Conservation (phyloP, 1,140 invertebrate species). For the Vanessa tameamea region DNA sequence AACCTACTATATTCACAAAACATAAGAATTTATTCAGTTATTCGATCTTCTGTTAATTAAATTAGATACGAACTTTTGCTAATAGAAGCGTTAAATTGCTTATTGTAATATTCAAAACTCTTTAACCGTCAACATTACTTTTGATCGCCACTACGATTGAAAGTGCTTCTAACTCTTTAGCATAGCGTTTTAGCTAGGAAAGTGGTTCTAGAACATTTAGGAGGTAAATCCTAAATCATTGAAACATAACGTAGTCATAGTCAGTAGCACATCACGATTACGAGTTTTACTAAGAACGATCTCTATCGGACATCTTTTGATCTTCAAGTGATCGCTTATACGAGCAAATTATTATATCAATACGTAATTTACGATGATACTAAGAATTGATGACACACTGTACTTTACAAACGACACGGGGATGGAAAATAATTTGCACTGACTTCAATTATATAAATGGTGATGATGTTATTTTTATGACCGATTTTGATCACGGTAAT, state of each 20-base stretch:
- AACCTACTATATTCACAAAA: too few relatives aligned
- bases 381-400: not conserved
- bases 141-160: too few relatives aligned
- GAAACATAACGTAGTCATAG: not conserved
- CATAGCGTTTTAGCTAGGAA: too few relatives aligned
- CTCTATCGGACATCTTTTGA: conserved; percentile 3
- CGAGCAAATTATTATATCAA: not conserved
- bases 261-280: not conserved
- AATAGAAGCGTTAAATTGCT: too few relatives aligned
- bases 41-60: too few relatives aligned
- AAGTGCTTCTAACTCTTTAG: too few relatives aligned
- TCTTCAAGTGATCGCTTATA: not conserved
- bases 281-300: not conserved
- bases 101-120: too few relatives aligned
- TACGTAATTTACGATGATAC: not conserved
- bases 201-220: not conserved
- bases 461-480: too few relatives aligned
- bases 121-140: too few relatives aligned
- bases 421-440: not conserved
- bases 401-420: not conserved
- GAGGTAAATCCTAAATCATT: not conserved
- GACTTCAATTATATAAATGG: not conserved
- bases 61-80: too few relatives aligned
- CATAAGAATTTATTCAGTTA: too few relatives aligned
- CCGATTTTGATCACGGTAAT: too few relatives aligned